Percentiles rank a stretch among this genome's conserved stretches.
phyloP scores from a whole-genome alignment of 2,113 vertebrate species.

The Pachypanchax playfairii region DNA sequence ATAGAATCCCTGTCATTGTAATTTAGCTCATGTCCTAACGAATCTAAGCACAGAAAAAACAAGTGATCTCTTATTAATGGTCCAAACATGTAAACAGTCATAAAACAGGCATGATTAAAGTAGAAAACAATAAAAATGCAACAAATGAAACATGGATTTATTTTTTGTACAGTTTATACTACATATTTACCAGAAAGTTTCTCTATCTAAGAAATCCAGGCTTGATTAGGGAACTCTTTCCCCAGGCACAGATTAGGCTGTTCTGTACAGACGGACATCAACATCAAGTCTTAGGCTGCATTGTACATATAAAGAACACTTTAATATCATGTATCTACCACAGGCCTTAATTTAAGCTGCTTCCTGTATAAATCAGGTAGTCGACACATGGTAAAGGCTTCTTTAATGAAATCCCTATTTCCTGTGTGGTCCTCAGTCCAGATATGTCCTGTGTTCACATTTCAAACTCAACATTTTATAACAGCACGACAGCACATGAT shows the following conservation, averaged over 20 bases:
- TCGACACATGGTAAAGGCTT: constrained; percentile 22
- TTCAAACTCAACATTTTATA: constrained; percentile 70
- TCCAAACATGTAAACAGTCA: constrained; percentile 67
- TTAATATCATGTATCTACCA: constrained; percentile 28
- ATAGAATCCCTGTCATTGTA: too few species aligned
- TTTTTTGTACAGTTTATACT: constrained; percentile 65
- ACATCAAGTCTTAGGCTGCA: constrained; percentile 44
- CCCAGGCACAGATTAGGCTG: constrained; percentile 68
- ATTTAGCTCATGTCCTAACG: too few species aligned
- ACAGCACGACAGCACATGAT: constrained; percentile 66
- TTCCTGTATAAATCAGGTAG: constrained; percentile 10
- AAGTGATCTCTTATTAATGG: constrained; percentile 60
- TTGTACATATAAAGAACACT: constrained; percentile 39
- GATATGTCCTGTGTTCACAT: constrained; percentile 69
- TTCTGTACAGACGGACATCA: constrained; percentile 52
- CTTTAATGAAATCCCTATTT: constrained; percentile 32
- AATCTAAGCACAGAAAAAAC: constrained; percentile 27
- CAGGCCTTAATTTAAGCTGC: constrained; percentile 24
- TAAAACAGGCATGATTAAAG: constrained; percentile 66
- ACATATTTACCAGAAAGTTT: constrained; percentile 69
- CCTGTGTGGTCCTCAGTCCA: constrained; percentile 14
- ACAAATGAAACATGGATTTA: constrained; percentile 67
- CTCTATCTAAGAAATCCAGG: constrained; percentile 65
- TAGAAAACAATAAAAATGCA: constrained; percentile 63
- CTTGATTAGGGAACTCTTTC: constrained; percentile 54